These are phyloP conservation scores for Ridgeia piscesae DNA, from an alignment of 1,140 invertebrate species.

Conservation along the genomic window DNA sequence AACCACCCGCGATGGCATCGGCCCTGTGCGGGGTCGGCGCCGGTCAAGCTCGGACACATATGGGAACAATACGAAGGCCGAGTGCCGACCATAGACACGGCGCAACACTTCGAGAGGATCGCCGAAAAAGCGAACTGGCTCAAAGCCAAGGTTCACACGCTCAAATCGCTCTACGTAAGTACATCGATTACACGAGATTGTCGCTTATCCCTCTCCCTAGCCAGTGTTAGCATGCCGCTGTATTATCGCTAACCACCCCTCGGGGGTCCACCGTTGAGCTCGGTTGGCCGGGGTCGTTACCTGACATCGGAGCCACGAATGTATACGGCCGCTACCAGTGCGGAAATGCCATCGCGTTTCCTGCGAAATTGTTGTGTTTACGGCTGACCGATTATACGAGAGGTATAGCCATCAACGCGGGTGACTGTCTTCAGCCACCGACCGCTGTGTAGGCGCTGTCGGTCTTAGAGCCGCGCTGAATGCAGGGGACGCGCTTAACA, in stretches of 20 bases:
- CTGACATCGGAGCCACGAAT: background rate
- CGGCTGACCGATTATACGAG: background rate
- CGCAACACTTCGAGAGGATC: background rate
- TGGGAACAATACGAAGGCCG: background rate
- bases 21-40: conserved; percentile 5
- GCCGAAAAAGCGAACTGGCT: conserved; percentile 13
- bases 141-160: conserved; percentile 5
- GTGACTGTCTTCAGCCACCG: background rate
- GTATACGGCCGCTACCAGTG: background rate
- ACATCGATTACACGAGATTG: background rate
- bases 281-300: background rate
- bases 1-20: background rate
- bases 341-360: background rate
- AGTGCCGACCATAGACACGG: background rate
- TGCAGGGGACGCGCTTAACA: background rate
- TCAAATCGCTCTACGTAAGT: conserved; percentile 14
- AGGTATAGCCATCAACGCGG: background rate
- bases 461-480: background rate
- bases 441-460: background rate
- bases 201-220: background rate
- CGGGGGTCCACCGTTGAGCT: background rate
- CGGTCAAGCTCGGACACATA: conserved; percentile 10
- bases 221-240: background rate
- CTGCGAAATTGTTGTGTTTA: background rate
- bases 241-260: background rate